Evolutionary conservation across 2,797 vertebrate genomes (phyloP).

Genomic region (Parotocinclus haroldoi): DNA sequence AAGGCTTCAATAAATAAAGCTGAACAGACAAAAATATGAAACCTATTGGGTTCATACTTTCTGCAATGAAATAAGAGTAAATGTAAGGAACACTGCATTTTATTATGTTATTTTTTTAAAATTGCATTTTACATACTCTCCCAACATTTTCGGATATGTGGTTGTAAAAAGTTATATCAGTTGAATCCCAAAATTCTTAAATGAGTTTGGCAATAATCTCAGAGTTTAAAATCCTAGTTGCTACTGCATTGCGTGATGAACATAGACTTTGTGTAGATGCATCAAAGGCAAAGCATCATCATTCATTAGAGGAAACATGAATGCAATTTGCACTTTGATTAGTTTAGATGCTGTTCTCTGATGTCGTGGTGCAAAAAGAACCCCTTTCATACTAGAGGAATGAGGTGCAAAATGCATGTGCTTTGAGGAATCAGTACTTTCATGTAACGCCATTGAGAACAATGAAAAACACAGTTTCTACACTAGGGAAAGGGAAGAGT

Average conservation of each 20-base stretch:
- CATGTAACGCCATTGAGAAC: slow-evolving; percentile 40
- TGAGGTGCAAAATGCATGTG: background rate
- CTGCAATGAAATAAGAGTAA: no score
- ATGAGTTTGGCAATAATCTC: no score
- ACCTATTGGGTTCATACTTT: no score
- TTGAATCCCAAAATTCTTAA: background rate
- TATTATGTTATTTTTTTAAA: no score
- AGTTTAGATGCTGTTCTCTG: background rate
- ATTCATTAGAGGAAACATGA: background rate
- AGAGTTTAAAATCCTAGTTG: background rate
- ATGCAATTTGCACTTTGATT: slow-evolving; percentile 9
- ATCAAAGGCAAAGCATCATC: background rate
- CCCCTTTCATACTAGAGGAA: background rate
- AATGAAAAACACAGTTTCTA: slow-evolving; percentile 29
- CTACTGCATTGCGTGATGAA: background rate
- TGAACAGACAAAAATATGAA: no score
- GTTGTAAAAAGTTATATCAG: slow-evolving; percentile 6
- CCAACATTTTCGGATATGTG: no score
- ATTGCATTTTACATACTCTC: no score
- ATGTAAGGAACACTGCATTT: no score
- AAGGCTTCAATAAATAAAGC: no score
- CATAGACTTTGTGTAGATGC: background rate
- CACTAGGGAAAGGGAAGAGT: background rate
- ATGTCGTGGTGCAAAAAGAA: background rate
- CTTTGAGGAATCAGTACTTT: slow-evolving; percentile 19